phyloP scores from a whole-genome alignment of 2,888 invertebrate species.

The Gibbula magus region DNA sequence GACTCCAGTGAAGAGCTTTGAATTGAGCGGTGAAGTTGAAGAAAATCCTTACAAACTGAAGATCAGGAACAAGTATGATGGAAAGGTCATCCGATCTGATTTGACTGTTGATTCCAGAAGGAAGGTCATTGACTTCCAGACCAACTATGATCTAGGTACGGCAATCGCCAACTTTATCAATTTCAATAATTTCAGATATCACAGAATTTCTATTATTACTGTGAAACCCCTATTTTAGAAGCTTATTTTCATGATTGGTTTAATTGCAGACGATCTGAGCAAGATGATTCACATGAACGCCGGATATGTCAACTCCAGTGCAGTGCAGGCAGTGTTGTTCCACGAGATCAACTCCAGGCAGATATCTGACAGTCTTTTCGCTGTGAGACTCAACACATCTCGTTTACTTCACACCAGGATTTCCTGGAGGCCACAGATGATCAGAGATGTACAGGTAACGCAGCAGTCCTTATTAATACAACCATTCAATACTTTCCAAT shows the following conservation, averaged over 20 bases:
- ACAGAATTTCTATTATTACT: no score
- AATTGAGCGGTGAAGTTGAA: constrained; percentile 28
- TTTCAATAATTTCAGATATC: no score
- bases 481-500: not conserved
- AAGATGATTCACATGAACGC: constrained; percentile 51
- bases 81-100: constrained; percentile 37
- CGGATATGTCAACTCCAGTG: constrained; percentile 51
- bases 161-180: not conserved
- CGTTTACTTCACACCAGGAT: constrained; percentile 54
- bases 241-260: not conserved
- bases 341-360: constrained; percentile 39
- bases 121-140: constrained; percentile 34
- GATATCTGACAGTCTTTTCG: constrained; percentile 44
- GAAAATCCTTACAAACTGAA: constrained; percentile 37
- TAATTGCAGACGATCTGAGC: constrained; percentile 46
- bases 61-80: constrained; percentile 36
- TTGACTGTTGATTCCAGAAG: constrained; percentile 39
- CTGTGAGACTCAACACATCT: constrained; percentile 49
- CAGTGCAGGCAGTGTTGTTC: constrained; percentile 49
- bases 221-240: not conserved
- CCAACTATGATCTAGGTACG: constrained; percentile 51
- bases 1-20: constrained; percentile 33
- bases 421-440: constrained; percentile 55
- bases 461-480: not conserved
- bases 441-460: constrained; percentile 52